phyloP scores from a whole-genome alignment of 2,113 vertebrate species.

The Trematocara variabile region DNA sequence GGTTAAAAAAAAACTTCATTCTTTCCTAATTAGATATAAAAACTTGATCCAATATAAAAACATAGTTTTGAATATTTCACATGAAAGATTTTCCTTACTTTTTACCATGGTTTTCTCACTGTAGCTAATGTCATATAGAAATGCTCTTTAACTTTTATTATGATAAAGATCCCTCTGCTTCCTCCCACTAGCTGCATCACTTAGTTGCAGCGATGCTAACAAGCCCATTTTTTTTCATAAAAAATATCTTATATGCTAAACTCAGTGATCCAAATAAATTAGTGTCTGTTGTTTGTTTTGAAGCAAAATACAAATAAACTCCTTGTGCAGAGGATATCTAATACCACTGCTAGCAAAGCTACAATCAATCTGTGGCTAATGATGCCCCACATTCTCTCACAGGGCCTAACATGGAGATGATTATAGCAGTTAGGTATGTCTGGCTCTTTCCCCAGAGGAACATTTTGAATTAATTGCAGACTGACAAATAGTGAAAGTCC shows the following conservation, averaged over 20 bases:
- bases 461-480: slow-evolving; percentile 44
- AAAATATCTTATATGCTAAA: neutral
- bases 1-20: neutral
- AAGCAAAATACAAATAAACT: neutral
- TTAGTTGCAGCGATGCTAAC: neutral
- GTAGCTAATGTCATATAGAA: neutral
- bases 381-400: neutral
- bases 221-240: neutral
- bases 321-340: neutral
- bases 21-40: neutral
- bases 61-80: neutral
- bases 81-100: neutral
- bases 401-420: neutral
- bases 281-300: neutral
- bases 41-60: neutral
- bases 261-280: neutral
- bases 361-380: slow-evolving; percentile 17
- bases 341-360: neutral
- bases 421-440: slow-evolving; percentile 26
- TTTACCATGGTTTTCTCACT: neutral
- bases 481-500: slow-evolving; percentile 11
- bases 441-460: slow-evolving; percentile 4
- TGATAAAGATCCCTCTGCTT: neutral
- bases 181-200: neutral
- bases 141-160: neutral